These are phyloP conservation scores for Carassius auratus DNA, from an alignment of 2,113 vertebrate genomes.

Conservation along the genomic window DNA sequence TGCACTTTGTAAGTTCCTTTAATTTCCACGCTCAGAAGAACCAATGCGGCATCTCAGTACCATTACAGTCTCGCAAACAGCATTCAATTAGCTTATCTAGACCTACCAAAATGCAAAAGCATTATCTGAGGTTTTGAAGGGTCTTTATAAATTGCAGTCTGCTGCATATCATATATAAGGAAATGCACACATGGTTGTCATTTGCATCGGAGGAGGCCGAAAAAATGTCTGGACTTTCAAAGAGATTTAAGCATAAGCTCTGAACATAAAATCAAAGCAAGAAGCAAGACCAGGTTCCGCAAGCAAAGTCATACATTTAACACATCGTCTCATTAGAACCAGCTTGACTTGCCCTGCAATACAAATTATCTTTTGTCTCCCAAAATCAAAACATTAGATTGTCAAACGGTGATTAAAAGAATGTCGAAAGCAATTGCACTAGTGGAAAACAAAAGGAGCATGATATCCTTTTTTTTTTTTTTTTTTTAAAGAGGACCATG, in stretches of 20 bases:
- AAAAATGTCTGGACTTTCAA: slow-evolving; percentile 42
- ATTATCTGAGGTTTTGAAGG: slow-evolving; percentile 25
- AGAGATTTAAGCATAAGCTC: slow-evolving; percentile 38
- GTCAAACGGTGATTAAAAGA: slow-evolving; percentile 3
- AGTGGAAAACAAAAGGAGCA: not conserved
- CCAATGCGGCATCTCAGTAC: not conserved
- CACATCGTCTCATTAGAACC: slow-evolving; percentile 44
- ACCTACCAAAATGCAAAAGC: not conserved
- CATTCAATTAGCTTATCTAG: not conserved
- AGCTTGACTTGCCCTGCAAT: not conserved
- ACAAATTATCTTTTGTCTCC: not conserved
- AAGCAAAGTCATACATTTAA: slow-evolving; percentile 45
- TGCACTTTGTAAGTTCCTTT: not conserved
- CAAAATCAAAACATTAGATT: not conserved
- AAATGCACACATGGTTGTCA: slow-evolving; percentile 36
- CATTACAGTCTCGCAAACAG: not conserved
- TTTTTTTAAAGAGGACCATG: not conserved
- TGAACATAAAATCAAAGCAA: slow-evolving; percentile 40
- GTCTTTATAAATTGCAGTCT: not conserved
- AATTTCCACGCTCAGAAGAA: not conserved
- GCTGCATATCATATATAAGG: slow-evolving; percentile 46
- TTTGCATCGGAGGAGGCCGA: not conserved
- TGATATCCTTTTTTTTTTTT: not conserved
- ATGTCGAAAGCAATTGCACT: not conserved
- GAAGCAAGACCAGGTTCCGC: slow-evolving; percentile 5